A percentile compares a stretch with the other conserved stretches of the same genome.
Conservation (phyloP, 2,888 invertebrate genomes). For the Pandemis heparana region DNA sequence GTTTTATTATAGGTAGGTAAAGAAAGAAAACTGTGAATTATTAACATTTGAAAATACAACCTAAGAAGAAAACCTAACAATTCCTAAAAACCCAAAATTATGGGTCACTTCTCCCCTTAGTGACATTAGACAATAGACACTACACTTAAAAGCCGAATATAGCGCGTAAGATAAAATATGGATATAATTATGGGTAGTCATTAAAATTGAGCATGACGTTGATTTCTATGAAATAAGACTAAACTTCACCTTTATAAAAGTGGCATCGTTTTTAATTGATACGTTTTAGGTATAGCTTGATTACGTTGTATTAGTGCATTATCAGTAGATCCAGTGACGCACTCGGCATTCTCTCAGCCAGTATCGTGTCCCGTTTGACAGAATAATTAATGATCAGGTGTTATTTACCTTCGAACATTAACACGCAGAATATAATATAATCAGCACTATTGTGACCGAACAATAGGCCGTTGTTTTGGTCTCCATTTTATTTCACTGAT, state of each 20-base stretch:
- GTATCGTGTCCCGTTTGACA: constrained; percentile 37
- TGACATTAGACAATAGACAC: too few relatives aligned
- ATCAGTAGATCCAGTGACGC: constrained; percentile 11
- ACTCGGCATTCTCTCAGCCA: neutral
- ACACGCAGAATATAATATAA: constrained; percentile 29
- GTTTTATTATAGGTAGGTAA: neutral
- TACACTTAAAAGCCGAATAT: too few relatives aligned
- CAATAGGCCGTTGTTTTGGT: constrained; percentile 43
- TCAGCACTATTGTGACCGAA: constrained; percentile 39
- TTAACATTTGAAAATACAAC: too few relatives aligned
- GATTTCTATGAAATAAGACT: too few relatives aligned
- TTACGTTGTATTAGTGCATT: constrained; percentile 1
- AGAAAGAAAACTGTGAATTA: too few relatives aligned
- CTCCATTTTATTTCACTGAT: constrained; percentile 41
- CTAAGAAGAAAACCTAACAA: too few relatives aligned
- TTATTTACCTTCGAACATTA: constrained; percentile 37
- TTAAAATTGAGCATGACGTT: too few relatives aligned
- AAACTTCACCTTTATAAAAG: too few relatives aligned
- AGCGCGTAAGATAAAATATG: neutral
- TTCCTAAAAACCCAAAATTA: too few relatives aligned
- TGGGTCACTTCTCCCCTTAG: too few relatives aligned
- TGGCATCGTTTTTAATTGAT: too few relatives aligned
- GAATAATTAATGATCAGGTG: constrained; percentile 36
- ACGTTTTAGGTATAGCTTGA: neutral
- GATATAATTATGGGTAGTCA: neutral